Conservation (phyloP, 2,797 vertebrate species). For the Megaceryle alcyon region DNA sequence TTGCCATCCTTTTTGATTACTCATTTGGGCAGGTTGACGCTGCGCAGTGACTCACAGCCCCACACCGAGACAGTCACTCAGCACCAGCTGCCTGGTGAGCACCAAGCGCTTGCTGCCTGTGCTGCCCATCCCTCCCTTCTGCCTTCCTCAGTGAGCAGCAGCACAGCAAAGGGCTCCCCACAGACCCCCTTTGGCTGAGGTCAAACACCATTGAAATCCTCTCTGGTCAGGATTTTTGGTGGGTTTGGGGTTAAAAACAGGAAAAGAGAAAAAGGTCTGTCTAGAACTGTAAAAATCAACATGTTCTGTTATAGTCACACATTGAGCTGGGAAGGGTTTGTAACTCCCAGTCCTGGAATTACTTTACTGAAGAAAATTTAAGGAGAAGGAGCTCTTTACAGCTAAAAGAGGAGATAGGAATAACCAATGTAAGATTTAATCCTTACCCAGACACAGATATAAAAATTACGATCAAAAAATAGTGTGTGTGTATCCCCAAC, state of each 20-base stretch:
- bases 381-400: background rate
- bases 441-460: background rate
- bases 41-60: background rate
- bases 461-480: background rate
- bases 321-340: background rate
- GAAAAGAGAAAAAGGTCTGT: background rate
- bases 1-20: background rate
- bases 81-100: background rate
- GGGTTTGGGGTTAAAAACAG: background rate
- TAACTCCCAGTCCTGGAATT: background rate
- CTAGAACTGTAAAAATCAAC: background rate
- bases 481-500: background rate
- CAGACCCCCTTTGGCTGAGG: rapidly evolving
- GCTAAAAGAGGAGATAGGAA: background rate
- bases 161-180: background rate
- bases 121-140: no score
- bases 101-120: rapidly evolving
- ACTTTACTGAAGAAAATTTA: background rate
- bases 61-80: rapidly evolving
- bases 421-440: background rate
- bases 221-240: background rate
- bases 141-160: rapidly evolving
- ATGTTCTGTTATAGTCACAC: background rate
- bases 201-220: background rate
- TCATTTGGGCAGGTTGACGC: background rate